Percentiles rank a stretch among this genome's conserved stretches.
phyloP scores from a whole-genome alignment of 53 echinoderm and acorn worm genomes.

The Luidia sarsii region DNA sequence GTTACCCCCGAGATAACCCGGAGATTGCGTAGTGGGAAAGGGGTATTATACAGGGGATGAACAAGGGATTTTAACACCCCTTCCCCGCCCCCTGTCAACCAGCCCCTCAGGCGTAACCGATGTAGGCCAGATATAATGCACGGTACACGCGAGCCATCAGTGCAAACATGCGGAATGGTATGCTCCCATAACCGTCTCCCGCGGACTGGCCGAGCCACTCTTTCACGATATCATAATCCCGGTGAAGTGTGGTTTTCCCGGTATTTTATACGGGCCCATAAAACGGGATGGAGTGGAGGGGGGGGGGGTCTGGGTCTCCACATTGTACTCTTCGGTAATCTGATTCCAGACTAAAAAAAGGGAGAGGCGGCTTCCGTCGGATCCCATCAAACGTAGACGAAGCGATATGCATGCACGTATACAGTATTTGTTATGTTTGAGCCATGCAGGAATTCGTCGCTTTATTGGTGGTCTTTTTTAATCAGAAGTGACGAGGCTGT shows the following conservation, averaged over 20 bases:
- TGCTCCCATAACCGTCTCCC: not conserved
- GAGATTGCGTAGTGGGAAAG: too few species aligned
- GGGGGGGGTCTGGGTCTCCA: not conserved
- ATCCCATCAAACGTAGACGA: too few species aligned
- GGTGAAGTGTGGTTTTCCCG: not conserved
- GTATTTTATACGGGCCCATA: not conserved
- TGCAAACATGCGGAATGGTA: conserved; percentile 50
- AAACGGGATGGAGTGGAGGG: not conserved
- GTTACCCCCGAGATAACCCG: too few species aligned
- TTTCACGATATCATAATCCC: not conserved
- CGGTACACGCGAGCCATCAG: not conserved
- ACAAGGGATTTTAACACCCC: not conserved
- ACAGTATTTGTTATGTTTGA: too few species aligned
- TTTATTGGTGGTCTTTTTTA: too few species aligned
- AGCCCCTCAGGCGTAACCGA: too few species aligned
- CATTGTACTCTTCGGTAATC: not conserved
- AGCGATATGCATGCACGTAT: too few species aligned
- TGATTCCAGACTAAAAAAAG: not conserved
- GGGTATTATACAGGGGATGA: not conserved
- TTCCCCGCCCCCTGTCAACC: too few species aligned
- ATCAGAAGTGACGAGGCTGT: too few species aligned
- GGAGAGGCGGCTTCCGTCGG: too few species aligned
- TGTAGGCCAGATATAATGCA: not conserved
- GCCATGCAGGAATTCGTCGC: too few species aligned
- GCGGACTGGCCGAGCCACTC: not conserved